Evolutionary conservation across 2,888 invertebrate genomes (phyloP), one percentile per base, ranked within the genome.

Genomic region (Drosophila neotestacea): DNA sequence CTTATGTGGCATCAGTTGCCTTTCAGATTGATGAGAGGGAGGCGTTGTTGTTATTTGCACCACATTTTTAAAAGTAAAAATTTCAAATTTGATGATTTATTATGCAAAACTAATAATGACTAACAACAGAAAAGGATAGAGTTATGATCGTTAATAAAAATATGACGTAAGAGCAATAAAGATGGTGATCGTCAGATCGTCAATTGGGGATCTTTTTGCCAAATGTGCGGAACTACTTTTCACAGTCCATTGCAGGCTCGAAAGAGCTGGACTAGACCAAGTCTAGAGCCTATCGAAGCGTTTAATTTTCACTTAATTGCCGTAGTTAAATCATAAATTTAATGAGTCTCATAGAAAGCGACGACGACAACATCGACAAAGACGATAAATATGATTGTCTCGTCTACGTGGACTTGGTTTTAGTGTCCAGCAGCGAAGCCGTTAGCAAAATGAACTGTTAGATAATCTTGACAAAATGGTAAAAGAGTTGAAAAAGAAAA

Each of bases 241-340:
- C 59, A 77, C 78, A 74, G 74, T 78, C 71, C 66, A 78, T 77
- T 77, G 77, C 61, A 27, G 46, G 11, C 61, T 22, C 38, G 38
- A 4, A 30, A 10, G 28, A 30, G 47, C 42, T 38, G 34, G 42
- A 34, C 36, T 34, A 52, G 48, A 48, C 30, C 48, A 22, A 9
- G 41, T 55, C 64, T 59, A 36, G 42, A 32, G 67, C 51, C 83
- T 69, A 87, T 79, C 77, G 85, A 64, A 87, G 74, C 88, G 67
- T 81, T 87, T 85, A 87, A 77, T 83, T 88, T 88, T 87, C 81
- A 81, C 71, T 75, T 85, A 83, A 85, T 85, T 85, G 77, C 81
- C 73, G 74, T 70, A 82, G 78, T 80, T 85, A 82, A 87, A 85
- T 87, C 78, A 82, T 80, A 82, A 85, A 84, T 72, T 82, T 70